Evolutionary conservation across 35 echinoderm and acorn worm species (phyloP), one percentile per base, ranked within the genome.

Genomic region (Apostichopus japonicus): DNA sequence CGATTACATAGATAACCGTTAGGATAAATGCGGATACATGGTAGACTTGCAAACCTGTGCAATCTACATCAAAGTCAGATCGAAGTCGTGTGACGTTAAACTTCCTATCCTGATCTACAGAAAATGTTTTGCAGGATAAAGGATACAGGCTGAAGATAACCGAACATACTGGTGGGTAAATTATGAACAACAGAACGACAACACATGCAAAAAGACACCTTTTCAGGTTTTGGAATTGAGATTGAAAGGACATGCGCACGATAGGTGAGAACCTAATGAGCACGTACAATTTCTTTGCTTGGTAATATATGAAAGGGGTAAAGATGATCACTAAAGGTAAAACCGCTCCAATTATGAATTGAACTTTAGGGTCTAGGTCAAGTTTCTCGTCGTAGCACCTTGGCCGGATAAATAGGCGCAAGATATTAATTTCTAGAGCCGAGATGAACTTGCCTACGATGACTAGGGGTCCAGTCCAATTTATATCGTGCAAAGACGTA

Each of bases 121-220:
- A 88, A 75, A 93, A 93, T 54, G 70, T 58, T 23, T 88, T 54
- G 70, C 92, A 93, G 16, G 81, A 44, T 1, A 22, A 6, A 8
- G 92, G 92, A 8, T 87, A 75, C 14, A 93, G 33, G 4, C 71
- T 79, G 11, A 94, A 90, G 10, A 94, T 90, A 4, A 94, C 93
- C 10, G 52, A 57, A 44, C 84, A 94, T 5, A 90, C 23, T 52
- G 86, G 77, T 25, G 86, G 86, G 76, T 94, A 94, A 1, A 79
- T 90, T 3, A 94, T 19, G 55, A 93, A 93, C 10, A 76, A 54
- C 70, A 93, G 16, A 55, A 88, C 78, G 17, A 93, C 56, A 5
- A 77, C 92, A 77, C 6, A 65, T 10, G 86, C n/a, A 13, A 24
- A 65, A 5, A 65, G 17, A 22, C 25, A 44, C 10, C 13, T 19